Evolutionary conservation across 1,140 invertebrate genomes (phyloP).

Genomic region (Temnothorax longispinosus): DNA sequence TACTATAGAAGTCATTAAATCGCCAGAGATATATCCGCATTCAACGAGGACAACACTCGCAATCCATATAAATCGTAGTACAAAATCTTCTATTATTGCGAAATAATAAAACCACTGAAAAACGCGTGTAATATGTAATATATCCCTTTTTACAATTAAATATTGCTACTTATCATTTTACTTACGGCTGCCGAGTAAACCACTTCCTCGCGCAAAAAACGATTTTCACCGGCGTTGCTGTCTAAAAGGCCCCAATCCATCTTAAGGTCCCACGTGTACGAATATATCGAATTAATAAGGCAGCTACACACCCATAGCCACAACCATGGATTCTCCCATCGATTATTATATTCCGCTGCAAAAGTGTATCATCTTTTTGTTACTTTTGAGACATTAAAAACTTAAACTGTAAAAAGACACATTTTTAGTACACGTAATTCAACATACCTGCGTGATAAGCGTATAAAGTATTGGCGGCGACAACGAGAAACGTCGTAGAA

Average conservation of each 20-base stretch:
- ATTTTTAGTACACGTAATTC: neutral
- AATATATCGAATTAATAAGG: constrained; percentile 92
- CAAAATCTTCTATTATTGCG: constrained; percentile 98
- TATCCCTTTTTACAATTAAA: neutral
- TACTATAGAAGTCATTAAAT: constrained; percentile 95
- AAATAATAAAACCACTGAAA: constrained; percentile 97
- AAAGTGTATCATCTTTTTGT: constrained; percentile 3
- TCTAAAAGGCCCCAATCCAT: constrained; percentile 98
- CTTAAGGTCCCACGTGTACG: constrained; percentile 95
- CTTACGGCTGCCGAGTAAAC: constrained; percentile 88
- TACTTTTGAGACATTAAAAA: neutral
- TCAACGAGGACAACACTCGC: constrained; percentile 95
- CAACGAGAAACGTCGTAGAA: constrained; percentile 98
- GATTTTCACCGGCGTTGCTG: constrained; percentile 92
- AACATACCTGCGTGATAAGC: constrained; percentile 88
- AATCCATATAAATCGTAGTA: constrained; percentile 97
- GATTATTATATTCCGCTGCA: constrained; percentile 81
- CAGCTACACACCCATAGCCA: constrained; percentile 91
- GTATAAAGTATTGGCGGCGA: constrained; percentile 93
- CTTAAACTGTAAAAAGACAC: neutral
- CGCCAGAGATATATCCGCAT: constrained; percentile 91
- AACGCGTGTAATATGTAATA: constrained; percentile 56
- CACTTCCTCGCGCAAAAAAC: constrained; percentile 89
- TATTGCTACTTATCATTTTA: constrained; percentile 51
- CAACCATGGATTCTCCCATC: constrained; percentile 88